These are phyloP conservation scores for Trachelus tabidus DNA, from an alignment of 2,888 invertebrate species.

Conservation along the genomic window DNA sequence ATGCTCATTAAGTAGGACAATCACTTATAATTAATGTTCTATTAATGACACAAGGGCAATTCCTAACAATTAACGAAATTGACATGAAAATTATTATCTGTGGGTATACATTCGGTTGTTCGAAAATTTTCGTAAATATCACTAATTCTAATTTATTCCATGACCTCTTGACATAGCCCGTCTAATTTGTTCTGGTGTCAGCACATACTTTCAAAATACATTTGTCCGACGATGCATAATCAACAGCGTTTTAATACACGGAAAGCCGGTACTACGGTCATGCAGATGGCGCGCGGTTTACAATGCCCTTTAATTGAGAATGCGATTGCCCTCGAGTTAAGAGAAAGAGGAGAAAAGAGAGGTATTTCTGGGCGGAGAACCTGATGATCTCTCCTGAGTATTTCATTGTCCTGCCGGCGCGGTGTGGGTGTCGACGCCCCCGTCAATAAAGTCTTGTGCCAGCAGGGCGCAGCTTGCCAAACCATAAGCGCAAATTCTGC, in stretches of 20 bases:
- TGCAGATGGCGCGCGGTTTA: constrained; percentile 11
- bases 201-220: neutral
- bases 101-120: neutral
- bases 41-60: constrained; percentile 34
- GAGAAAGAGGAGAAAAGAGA: constrained; percentile 13
- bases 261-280: neutral
- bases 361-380: constrained; percentile 24
- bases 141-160: neutral
- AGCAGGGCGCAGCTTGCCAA: neutral
- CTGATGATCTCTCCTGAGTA: constrained; percentile 15
- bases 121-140: neutral
- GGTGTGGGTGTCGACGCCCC: constrained; percentile 5
- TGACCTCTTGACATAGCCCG: neutral
- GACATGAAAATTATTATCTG: neutral
- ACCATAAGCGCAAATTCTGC: neutral
- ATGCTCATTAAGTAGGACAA: constrained; percentile 50
- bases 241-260: neutral
- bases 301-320: constrained; percentile 20
- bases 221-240: neutral
- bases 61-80: neutral
- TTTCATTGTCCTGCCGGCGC: constrained; percentile 3
- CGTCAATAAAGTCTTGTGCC: neutral
- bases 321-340: constrained; percentile 23
- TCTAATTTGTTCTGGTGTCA: neutral
- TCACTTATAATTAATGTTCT: constrained; percentile 49